Conservation (phyloP, 2,888 invertebrate genomes). For the Adelphocoris suturalis region DNA sequence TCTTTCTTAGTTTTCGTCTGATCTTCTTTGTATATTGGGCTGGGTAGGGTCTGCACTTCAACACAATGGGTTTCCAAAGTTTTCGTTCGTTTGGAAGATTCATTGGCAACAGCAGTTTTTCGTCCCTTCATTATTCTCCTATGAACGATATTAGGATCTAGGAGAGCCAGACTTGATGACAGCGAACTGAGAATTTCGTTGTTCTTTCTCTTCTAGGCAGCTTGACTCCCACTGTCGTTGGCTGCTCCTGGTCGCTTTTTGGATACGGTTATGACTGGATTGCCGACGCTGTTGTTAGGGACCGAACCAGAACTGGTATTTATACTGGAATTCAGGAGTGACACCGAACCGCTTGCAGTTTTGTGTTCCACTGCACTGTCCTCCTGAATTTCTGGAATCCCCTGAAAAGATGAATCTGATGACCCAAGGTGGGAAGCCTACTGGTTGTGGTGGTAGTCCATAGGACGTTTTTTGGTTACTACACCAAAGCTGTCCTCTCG, state of each 20-base stretch:
- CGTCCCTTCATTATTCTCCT: not conserved
- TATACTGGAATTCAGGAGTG: not conserved
- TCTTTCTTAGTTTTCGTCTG: conserved; percentile 30
- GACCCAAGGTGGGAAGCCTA: conserved; percentile 37
- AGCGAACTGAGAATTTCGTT: conserved; percentile 61
- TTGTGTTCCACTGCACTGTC: not conserved
- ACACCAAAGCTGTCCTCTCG: not conserved
- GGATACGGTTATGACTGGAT: not conserved
- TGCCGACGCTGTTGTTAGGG: not conserved
- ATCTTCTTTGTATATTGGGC: conserved; percentile 31
- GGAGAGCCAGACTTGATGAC: conserved; percentile 52
- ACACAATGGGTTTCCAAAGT: conserved; percentile 35
- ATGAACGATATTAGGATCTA: conserved; percentile 14
- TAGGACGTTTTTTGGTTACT: conserved; percentile 39
- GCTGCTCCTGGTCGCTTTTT: conserved; percentile 41
- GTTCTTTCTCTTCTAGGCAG: conserved; percentile 38
- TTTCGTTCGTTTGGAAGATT: not conserved
- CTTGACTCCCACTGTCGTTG: conserved; percentile 42
- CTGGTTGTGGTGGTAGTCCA: conserved; percentile 47
- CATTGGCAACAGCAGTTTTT: not conserved
- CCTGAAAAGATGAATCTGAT: not conserved
- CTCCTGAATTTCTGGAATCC: not conserved
- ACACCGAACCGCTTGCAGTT: not conserved
- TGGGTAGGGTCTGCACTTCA: conserved; percentile 64
- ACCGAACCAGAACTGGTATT: not conserved